Evolutionary conservation across 2,113 vertebrate genomes (phyloP).

Genomic region (Zosterops borbonicus): DNA sequence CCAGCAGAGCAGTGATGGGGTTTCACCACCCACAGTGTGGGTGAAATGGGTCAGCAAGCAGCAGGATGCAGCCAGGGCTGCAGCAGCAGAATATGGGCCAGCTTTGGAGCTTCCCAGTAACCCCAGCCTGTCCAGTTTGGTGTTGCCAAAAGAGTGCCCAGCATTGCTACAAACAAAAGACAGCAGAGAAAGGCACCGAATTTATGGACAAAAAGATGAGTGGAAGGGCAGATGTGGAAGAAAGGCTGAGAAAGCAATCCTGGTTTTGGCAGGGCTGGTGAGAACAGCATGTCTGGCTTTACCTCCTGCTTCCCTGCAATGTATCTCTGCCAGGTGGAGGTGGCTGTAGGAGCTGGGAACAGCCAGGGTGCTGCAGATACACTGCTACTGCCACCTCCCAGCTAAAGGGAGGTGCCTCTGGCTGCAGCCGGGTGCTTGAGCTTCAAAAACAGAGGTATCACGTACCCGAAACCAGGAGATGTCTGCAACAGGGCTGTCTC

Average conservation of each 20-base stretch:
- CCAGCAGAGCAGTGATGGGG: not conserved
- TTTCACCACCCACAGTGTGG: fast-evolving
- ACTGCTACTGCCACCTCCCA: not conserved
- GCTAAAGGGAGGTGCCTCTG: not conserved
- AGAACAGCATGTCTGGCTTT: not conserved
- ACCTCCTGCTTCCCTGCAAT: not conserved
- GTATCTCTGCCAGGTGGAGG: not conserved
- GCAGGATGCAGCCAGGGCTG: not conserved
- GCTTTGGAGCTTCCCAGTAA: not conserved
- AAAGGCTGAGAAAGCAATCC: fast-evolving
- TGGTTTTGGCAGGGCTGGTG: fast-evolving
- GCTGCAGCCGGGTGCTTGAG: not conserved
- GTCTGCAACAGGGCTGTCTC: not conserved
- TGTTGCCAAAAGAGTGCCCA: not conserved
- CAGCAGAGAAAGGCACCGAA: not conserved
- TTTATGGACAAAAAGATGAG: not conserved
- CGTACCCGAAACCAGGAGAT: fast-evolving
- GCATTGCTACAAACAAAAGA: not conserved
- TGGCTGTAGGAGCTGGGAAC: not conserved
- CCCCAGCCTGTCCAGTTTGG: fast-evolving
- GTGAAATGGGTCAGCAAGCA: not conserved
- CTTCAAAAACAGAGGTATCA: not conserved
- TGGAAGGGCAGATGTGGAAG: not conserved
- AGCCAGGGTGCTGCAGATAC: not conserved
- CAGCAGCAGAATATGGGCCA: not conserved